Base-by-base conservation (phyloP, 2,797 vertebrate genomes). In the Artibeus lituratus region DNA sequence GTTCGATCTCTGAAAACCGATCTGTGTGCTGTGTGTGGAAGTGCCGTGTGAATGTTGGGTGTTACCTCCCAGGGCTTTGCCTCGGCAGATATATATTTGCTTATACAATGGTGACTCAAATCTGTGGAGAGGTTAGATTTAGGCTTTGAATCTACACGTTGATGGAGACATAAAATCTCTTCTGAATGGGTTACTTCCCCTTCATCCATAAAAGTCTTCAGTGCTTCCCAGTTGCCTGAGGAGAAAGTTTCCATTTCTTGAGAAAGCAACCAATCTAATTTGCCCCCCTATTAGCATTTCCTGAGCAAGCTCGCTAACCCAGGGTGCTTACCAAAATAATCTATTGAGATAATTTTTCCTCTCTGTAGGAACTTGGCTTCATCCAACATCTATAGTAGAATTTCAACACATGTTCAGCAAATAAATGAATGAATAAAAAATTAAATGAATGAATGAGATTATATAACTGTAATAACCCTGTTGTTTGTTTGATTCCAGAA, bases 401-500 rank as follows among this genome's bases (percentile, higher is more conserved):
- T 55, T 93, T 87, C 1, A 77, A 42, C 37, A 72, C 18, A 78
- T 19, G 21, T 83, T 92, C 62, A 70, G 65, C 47, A 42, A 82
- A 77, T 59, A 29, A 85, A 74, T n/a, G 18, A 51, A 62, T 85
- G 9, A 87, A 88, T 67, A 35, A 65, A 74, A 62, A 65, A 65
- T n/a, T 37, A 29, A 86, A 74, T 55, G 44, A 87, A 74, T 87
- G 19, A 62, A 55, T 69, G 51, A 81, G 4, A 65, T 42, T 88
- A 87, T 70, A 65, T 87, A 81, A 18, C 57, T 6, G 42, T 69
- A 70, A 67, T 51, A 78, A 72, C 67, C 1, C 10, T 82, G 14
- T 80, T 95, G 10, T 80, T 95, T 95, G 42, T 67, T 93, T 90
- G 42, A 80, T 29, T 94, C 70, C 69, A 76, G 11, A 78, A 94